Evolutionary conservation across 2,797 vertebrate species (phyloP), one percentile per base, ranked within the genome.

Genomic region (Pangasius sanitwongsei): DNA sequence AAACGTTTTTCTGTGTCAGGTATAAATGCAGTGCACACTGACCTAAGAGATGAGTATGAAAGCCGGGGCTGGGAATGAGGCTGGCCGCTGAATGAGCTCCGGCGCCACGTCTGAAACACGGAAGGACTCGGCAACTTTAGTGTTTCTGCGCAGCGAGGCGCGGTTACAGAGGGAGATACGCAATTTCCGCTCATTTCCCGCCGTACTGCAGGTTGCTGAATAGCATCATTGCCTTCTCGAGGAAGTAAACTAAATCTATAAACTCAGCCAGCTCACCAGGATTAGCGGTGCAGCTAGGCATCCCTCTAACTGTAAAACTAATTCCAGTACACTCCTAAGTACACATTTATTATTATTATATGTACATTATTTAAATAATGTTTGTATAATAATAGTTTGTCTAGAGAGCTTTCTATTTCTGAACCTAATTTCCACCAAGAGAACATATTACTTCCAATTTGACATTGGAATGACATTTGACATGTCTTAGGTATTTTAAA

Each of bases 51-150:
- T 6, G 12, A 12, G 34, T 23, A 1, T 34, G 85, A 85, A 69
- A 28, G 61, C 44, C 86, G 61, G 81, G 41, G 61, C 41, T 70
- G 48, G 59, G 59, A 80, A 57, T 50, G 12, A 80, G 15, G 11
- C 53, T 57, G 83, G 9, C 37, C 31, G 82, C 72, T 85, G 44
- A 75, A n/a, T 69, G 37, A 63, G 18, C n/a, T 57, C 82, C 86
- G 90, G 87, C 86, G 91, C 91, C 91, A 91, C 91, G 91, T 91
- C 87, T 83, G 67, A 88, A 50, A 80, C 59, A 8, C 7, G 67
- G 72, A 80, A 78, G 25, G 20, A 65, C 53, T 86, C 72, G 44
- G 80, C 53, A 34, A 85, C 72, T 81, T 84, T 55, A 81, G 59
- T 53, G 34, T 20, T 65, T 53, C n/a, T 6, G 5, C 83, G 65